phyloP scores from a whole-genome alignment of 2,113 vertebrate genomes.

The Petrocephalus zakoni region DNA sequence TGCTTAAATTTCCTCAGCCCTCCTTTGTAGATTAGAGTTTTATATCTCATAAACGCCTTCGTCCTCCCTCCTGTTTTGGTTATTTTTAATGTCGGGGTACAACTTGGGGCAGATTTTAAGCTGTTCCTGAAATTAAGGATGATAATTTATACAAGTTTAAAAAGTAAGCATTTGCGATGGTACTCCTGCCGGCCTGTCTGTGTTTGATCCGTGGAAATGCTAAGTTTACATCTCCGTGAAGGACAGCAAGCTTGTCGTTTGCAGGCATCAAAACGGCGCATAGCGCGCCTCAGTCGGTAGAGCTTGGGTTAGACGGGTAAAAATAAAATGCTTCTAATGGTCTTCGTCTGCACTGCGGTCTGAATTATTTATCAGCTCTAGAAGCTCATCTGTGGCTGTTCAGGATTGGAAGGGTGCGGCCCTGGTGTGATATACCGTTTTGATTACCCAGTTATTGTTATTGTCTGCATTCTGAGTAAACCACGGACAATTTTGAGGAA shows the following conservation, averaged over 20 bases:
- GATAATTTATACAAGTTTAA: constrained; percentile 15
- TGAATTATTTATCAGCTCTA: constrained; percentile 5
- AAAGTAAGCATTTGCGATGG: constrained; percentile 8
- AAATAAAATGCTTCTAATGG: constrained; percentile 10
- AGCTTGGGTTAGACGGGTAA: neutral
- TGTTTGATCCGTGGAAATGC: neutral
- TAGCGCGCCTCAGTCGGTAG: neutral
- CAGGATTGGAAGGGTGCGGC: neutral
- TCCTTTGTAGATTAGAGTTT: neutral
- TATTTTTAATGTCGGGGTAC: neutral
- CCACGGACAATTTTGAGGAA: neutral
- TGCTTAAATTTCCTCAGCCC: neutral
- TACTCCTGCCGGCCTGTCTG: neutral
- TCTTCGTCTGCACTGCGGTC: neutral
- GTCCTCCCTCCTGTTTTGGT: neutral
- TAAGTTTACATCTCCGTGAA: neutral
- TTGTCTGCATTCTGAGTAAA: neutral
- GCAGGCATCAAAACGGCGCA: too few relatives aligned
- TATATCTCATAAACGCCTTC: neutral
- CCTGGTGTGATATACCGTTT: neutral
- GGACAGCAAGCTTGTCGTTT: neutral
- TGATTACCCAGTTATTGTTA: neutral
- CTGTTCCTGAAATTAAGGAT: constrained; percentile 1
- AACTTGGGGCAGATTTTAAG: neutral
- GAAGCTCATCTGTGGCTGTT: neutral